Percentiles rank a stretch among this genome's conserved stretches.
Evolutionary conservation across 1,140 invertebrate genomes (phyloP).

Genomic region (Drosophila kurseongensis): DNA sequence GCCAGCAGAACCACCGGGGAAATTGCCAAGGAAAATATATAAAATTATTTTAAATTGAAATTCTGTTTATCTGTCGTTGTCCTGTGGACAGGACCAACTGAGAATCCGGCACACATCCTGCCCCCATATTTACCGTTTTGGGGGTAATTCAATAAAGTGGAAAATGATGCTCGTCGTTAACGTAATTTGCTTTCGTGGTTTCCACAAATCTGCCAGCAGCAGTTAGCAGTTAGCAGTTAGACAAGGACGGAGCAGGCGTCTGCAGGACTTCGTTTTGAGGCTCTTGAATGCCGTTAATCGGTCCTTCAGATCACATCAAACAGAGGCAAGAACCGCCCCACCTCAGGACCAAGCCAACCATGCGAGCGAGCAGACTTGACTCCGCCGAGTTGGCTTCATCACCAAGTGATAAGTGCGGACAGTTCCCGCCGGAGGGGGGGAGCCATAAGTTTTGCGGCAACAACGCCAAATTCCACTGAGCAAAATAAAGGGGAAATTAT

Average conservation of each 20-base stretch:
- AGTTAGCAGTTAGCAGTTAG: conserved; percentile 28
- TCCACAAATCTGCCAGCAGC: conserved; percentile 65
- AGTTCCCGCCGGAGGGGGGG: conserved; percentile 4
- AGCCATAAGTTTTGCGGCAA: conserved; percentile 13
- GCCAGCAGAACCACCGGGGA: conserved; percentile 40
- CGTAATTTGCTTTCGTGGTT: conserved; percentile 81
- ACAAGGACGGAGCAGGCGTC: neutral
- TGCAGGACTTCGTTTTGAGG: conserved; percentile 28
- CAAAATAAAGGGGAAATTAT: neutral
- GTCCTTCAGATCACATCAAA: conserved; percentile 81
- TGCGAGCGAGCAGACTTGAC: conserved; percentile 8
- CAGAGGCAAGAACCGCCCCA: conserved; percentile 22
- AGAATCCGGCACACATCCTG: conserved; percentile 51
- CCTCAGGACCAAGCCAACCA: neutral
- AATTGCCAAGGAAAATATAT: conserved; percentile 48
- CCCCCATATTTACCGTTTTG: conserved; percentile 25
- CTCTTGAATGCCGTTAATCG: conserved; percentile 77
- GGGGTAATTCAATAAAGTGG: conserved; percentile 80
- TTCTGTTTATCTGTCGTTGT: conserved; percentile 69
- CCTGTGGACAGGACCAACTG: conserved; percentile 15
- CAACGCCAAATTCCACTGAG: conserved; percentile 9
- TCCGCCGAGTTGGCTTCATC: conserved; percentile 44
- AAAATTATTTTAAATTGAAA: conserved; percentile 81
- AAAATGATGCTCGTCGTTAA: conserved; percentile 78
- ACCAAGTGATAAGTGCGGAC: conserved; percentile 45